These are phyloP conservation scores for Bergia puertoricense DNA, from an alignment of 92 coral and sea anemone genomes.

Conservation along the genomic window DNA sequence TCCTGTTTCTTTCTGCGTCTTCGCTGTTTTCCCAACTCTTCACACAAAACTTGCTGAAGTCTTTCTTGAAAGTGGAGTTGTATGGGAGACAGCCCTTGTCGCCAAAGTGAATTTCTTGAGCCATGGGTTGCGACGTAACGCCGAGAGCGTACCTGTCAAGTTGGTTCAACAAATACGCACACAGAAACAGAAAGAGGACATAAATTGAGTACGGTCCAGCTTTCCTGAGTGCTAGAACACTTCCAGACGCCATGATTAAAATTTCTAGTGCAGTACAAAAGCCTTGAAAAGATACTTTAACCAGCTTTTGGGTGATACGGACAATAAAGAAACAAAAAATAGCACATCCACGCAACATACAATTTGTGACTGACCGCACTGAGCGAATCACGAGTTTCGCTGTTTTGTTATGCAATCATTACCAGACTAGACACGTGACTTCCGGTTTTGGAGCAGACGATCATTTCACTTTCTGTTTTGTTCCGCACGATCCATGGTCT, in stretches of 20 bases:
- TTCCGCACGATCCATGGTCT: too few species aligned
- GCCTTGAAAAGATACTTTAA: slow-evolving; percentile 13
- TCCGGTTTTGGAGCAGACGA: background rate
- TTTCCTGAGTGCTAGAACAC: slow-evolving; percentile 58
- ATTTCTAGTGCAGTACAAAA: background rate
- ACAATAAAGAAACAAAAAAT: background rate
- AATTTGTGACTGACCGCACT: background rate
- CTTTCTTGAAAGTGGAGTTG: slow-evolving; percentile 61
- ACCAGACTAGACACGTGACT: background rate
- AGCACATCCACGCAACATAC: background rate
- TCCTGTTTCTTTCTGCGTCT: slow-evolving; percentile 71
- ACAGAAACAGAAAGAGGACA: slow-evolving; percentile 72
- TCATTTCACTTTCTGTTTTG: too few species aligned
- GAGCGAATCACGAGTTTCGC: background rate
- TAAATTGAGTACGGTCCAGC: slow-evolving; percentile 88
- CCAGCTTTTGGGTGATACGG: background rate
- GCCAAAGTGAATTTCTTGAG: slow-evolving; percentile 93
- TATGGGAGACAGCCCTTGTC: slow-evolving; percentile 91
- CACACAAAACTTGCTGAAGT: slow-evolving; percentile 74
- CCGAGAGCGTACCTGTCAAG: slow-evolving; percentile 90
- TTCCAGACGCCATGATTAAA: slow-evolving; percentile 67
- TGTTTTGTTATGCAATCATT: background rate
- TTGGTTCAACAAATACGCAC: slow-evolving; percentile 88
- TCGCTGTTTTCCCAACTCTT: slow-evolving; percentile 66
- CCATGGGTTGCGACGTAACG: slow-evolving; percentile 93